A percentile compares a stretch with the other conserved stretches of the same genome.
Conservation (phyloP, 2,113 vertebrate species). For the Esox niger region DNA sequence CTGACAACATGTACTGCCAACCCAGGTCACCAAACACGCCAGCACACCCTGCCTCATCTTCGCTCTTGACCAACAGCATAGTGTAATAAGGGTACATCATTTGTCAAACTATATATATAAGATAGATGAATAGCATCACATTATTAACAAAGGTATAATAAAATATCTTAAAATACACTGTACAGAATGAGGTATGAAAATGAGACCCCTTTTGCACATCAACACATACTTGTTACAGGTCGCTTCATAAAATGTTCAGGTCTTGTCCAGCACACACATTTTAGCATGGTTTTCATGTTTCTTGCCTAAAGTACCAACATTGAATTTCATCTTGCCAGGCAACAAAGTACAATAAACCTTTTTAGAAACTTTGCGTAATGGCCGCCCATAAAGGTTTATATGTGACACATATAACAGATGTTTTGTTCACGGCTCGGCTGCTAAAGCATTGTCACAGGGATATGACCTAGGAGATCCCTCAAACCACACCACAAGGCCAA, state of each 20-base stretch:
- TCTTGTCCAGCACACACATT: constrained; percentile 10
- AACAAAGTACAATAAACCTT: constrained; percentile 11
- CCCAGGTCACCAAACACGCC: neutral
- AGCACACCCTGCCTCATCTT: neutral
- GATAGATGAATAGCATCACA: constrained; percentile 35
- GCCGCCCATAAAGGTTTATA: neutral
- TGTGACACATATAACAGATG: neutral
- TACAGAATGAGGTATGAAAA: constrained; percentile 64
- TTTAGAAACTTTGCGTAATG: neutral
- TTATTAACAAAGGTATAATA: constrained; percentile 58
- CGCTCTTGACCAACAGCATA: constrained; percentile 15
- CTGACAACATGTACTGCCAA: neutral
- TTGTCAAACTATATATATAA: neutral
- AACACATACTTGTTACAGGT: constrained; percentile 30
- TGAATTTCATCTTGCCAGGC: neutral
- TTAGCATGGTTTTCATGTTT: constrained; percentile 12
- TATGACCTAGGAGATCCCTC: neutral
- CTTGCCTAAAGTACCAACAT: neutral
- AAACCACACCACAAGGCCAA: no score
- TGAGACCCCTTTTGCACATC: constrained; percentile 34
- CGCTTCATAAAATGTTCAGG: constrained; percentile 11
- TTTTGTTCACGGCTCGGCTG: neutral
- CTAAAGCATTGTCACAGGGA: neutral
- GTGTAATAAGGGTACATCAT: neutral
- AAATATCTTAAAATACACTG: constrained; percentile 53